phyloP scores from a whole-genome alignment of 2,113 vertebrate genomes.

The Urocynchramus pylzowi region DNA sequence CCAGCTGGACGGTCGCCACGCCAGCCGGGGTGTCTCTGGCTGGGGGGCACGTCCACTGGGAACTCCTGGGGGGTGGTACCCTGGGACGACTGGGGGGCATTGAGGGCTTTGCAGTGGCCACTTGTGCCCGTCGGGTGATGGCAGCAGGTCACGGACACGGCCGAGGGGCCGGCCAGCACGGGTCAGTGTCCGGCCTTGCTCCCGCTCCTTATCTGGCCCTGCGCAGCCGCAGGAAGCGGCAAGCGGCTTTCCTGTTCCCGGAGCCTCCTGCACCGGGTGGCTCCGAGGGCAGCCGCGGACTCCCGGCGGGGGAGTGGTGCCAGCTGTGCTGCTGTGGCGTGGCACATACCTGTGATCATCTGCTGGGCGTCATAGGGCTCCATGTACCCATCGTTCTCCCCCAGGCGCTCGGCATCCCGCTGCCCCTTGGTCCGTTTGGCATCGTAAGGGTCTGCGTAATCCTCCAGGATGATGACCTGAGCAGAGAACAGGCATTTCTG shows the following conservation, averaged over 20 bases:
- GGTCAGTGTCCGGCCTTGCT: neutral
- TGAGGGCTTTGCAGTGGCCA: neutral
- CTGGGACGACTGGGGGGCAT: too few species aligned
- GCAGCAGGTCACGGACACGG: rapidly evolving
- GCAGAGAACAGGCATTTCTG: neutral
- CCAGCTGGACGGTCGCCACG: conserved; percentile 30
- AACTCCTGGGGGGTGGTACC: neutral
- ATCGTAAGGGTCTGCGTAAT: conserved; percentile 93
- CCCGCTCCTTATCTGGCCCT: conserved; percentile 63
- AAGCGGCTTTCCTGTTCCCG: conserved; percentile 53
- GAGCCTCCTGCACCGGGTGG: neutral
- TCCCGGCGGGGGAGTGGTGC: neutral
- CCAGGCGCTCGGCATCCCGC: conserved; percentile 85
- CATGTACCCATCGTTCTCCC: conserved; percentile 94
- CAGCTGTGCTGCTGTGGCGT: rapidly evolving
- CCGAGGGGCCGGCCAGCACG: neutral
- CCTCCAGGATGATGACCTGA: conserved; percentile 92
- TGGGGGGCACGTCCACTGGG: rapidly evolving
- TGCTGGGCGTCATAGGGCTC: conserved; percentile 95
- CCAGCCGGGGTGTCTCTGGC: neutral
- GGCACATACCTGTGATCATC: conserved; percentile 88
- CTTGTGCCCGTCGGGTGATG: rapidly evolving
- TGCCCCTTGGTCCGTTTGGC: conserved; percentile 89
- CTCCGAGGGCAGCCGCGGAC: neutral
- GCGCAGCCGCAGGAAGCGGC: conserved; percentile 62